Base-by-base conservation (phyloP, 2,888 invertebrate species). In the Caenorhabditis plicata region DNA sequence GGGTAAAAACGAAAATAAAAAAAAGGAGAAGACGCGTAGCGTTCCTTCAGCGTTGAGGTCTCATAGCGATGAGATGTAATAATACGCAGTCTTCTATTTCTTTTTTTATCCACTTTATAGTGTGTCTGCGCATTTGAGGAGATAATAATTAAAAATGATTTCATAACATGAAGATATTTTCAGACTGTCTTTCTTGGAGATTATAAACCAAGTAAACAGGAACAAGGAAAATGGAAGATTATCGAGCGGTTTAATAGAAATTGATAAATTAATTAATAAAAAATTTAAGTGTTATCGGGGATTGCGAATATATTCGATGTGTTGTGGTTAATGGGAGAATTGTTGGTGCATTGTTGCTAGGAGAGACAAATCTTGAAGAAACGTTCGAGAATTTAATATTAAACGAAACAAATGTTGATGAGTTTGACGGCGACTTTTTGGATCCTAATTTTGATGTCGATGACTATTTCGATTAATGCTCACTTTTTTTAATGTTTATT, bases 391-490 rank as follows among this genome's bases (percentile, higher is more conserved):
- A 68, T 42, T 54, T 68, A 58, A 96, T 98, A 78, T 85, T 96
- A 27, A 92, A 96, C 85, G 89, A 92, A 81, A 86, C 92, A 55
- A 93, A 96, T 84, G 85, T 98, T 54, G 88, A 88, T 49, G 85
- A 87, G 9, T 90, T 89, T 82, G 93, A 92, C 50, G 91, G 93
- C 82, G 89, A 94, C 82, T 87, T 98, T 72, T 85, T 98, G 8
- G 89, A 98, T 85, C 94, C 95, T 19, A 87, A 90, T 81, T 89
- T 98, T 79, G 96, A 98, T 82, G 91, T 99, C 78, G 96, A 96
- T 83, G 98, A 98, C 85, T 98, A 92, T 84, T 98, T 99, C 87
- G 98, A 98, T 86, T 96, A 70, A 83, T 38, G n/a, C 15, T 40
- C 31, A 7, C 23, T 19, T 43, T 7, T 44, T 44, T 43, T 39